Evolutionary conservation across 1,140 invertebrate genomes (phyloP), one percentile per base, ranked within the genome.

Genomic region (Holotrichia oblita): DNA sequence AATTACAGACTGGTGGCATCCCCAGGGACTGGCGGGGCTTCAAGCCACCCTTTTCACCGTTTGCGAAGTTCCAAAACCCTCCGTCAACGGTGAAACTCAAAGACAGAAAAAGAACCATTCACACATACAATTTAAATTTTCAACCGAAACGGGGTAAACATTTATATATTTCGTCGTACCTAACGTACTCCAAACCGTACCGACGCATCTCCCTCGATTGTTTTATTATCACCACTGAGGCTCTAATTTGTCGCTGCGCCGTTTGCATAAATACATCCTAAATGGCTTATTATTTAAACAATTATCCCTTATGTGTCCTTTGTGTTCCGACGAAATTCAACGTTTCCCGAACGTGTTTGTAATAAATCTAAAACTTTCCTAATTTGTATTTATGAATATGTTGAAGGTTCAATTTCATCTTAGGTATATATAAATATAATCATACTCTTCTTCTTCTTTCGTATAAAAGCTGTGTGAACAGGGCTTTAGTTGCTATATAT

Each of bases 1-100:
- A 83, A 83, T 83, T 83, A 83, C 82, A 83, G 82, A 82, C 82
- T 83, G 77, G 82, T 83, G 73, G 82, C 82, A 81, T 83, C 81
- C 82, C 82, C 78, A 64, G 82, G 81, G 82, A 82, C 78, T 80
- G 81, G 78, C 76, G 81, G 82, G 81, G 82, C 82, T 83, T 82
- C 82, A 78, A 83, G 77, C 82, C 81, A 83, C 81, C 82, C 82
- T 82, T 83, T 81, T 73, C 80, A 55, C 77, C 61, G 75, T 48
- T 59, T 34, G 41, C 34, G 41, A 34, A 76, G 41, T 76, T 48
- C 42, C 42, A 75, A 64, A 34, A 34, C 48, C 41, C 78, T 44
- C 78, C 73, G 72, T 76, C 73, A 42, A 17, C 73, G 73, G 73
- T 34, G 22, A 73, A 77, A 42, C 77, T 74, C 69, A 22, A 74